Evolutionary conservation across 2,113 vertebrate species (phyloP).

Genomic region (Spermophilus dauricus): DNA sequence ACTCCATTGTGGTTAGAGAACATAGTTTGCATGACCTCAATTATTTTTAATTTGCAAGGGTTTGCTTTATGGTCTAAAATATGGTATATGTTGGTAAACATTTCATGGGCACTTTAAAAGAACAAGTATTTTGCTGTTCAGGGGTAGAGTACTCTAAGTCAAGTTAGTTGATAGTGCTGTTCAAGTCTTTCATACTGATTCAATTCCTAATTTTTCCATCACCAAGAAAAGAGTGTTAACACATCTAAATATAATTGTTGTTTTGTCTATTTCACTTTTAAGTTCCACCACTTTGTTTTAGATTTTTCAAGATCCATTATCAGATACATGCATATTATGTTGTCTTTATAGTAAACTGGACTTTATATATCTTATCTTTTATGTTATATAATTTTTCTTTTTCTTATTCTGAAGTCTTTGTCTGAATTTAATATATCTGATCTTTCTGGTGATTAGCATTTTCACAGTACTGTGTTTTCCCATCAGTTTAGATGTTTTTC

Average conservation of each 20-base stretch:
- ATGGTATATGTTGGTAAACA: neutral
- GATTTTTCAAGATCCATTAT: neutral
- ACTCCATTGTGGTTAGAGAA: neutral
- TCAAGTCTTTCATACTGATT: neutral
- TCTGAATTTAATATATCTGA: neutral
- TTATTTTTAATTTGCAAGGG: neutral
- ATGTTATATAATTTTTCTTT: neutral
- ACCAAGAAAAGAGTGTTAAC: neutral
- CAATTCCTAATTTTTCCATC: neutral
- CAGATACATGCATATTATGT: neutral
- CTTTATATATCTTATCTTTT: too few species aligned
- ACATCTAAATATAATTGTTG: slow-evolving; percentile 5
- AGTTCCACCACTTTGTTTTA: neutral
- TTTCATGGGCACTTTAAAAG: neutral
- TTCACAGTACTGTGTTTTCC: neutral
- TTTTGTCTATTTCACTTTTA: slow-evolving; percentile 4
- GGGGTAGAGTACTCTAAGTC: neutral
- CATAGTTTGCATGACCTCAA: neutral
- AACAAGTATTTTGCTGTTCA: neutral
- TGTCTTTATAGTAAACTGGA: neutral
- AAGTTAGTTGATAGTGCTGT: neutral
- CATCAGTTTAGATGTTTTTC: neutral
- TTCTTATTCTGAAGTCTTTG: slow-evolving; percentile 1
- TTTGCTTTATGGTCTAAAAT: neutral
- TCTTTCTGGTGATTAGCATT: neutral